These are phyloP conservation scores for Spilosoma lubricipeda DNA, from an alignment of 2,888 invertebrate genomes.

Conservation along the genomic window DNA sequence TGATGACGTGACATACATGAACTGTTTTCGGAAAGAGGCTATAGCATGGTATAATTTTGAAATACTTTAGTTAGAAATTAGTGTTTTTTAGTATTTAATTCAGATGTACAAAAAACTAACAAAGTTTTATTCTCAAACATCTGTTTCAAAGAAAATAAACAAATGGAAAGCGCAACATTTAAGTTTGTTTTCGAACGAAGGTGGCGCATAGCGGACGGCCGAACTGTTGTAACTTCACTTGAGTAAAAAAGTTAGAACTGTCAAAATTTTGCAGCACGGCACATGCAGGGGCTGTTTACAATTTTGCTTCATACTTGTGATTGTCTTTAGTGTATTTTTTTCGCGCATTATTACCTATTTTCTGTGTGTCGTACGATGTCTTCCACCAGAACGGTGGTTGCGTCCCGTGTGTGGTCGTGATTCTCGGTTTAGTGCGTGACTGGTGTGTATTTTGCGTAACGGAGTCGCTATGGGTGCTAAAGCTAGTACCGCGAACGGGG, in stretches of 20 bases:
- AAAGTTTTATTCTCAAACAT: no score
- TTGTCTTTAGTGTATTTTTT: constrained; percentile 70
- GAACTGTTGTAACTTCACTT: constrained; percentile 58
- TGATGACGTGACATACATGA: no score
- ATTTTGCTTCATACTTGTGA: constrained; percentile 74
- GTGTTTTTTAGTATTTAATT: no score
- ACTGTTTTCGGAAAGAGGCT: no score
- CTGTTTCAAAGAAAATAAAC: no score
- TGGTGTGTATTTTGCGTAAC: constrained; percentile 81
- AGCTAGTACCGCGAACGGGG: constrained; percentile 92
- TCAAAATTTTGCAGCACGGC: constrained; percentile 85
- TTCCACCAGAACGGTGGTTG: constrained; percentile 78
- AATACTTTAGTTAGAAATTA: no score
- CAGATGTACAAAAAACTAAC: no score
- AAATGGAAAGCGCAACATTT: not conserved
- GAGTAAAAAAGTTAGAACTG: constrained; percentile 63
- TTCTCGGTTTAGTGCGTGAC: constrained; percentile 69
- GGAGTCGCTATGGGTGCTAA: constrained; percentile 92
- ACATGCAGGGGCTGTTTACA: constrained; percentile 85
- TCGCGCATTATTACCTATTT: constrained; percentile 53
- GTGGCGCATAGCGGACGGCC: constrained; percentile 47
- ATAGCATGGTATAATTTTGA: no score
- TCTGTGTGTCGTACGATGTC: constrained; percentile 80
- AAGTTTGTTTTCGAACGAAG: constrained; percentile 51
- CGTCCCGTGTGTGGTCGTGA: constrained; percentile 80